Evolutionary conservation across 2,113 vertebrate species (phyloP).

Genomic region (rabbit (Oryctolagus cuniculus)): mOryCun1.1 NC_091442.1:96924001-96924500

Average conservation of each 20-base stretch:
- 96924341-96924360: neutral
- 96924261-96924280: neutral
- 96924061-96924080: too few species aligned
- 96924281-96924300: neutral
- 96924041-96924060: too few species aligned
- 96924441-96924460: too few species aligned
- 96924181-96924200: neutral
- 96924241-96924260: neutral
- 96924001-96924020: too few species aligned
- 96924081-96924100: too few species aligned
- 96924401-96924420: neutral
- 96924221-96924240: neutral
- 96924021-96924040: too few species aligned
- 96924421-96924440: neutral
- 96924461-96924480: neutral
- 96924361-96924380: neutral
- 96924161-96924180: neutral
- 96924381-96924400: neutral
- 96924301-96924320: neutral
- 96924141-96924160: constrained; percentile 10
- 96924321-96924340: neutral
- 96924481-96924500: neutral
- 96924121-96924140: neutral
- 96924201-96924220: constrained; percentile 1
- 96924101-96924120: neutral